A percentile compares a stretch with the other conserved stretches of the same genome.
These are phyloP conservation scores for Chelonus insularis DNA, from an alignment of 1,140 invertebrate genomes.

Conservation along the genomic window DNA sequence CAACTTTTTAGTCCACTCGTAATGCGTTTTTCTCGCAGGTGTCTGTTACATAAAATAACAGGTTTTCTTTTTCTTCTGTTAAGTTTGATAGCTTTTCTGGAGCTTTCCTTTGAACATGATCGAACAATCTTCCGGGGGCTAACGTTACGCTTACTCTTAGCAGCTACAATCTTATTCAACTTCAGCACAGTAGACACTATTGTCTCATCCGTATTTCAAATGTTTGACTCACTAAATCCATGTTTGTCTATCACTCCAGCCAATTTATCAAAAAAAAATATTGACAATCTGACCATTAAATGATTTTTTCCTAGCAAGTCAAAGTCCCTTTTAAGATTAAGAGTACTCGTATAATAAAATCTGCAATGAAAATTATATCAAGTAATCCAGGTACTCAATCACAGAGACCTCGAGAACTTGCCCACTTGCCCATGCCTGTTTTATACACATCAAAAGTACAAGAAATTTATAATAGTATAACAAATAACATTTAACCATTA, in stretches of 20 bases:
- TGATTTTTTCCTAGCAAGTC: conserved; percentile 48
- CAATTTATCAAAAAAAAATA: conserved; percentile 16
- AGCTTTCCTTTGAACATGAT: conserved; percentile 10
- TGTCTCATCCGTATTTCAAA: conserved; percentile 47
- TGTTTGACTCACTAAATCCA: conserved; percentile 8
- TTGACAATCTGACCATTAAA: conserved; percentile 56
- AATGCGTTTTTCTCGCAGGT: conserved; percentile 27
- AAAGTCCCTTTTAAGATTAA: too few relatives aligned
- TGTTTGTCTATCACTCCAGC: conserved; percentile 9
- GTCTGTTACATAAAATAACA: conserved; percentile 22
- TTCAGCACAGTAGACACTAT: conserved; percentile 47
- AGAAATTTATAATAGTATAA: too few relatives aligned
- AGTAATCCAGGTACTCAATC: too few relatives aligned
- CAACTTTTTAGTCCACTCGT: conserved; percentile 15
- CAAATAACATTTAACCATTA: too few relatives aligned
- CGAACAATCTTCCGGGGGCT: conserved; percentile 28
- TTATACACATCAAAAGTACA: too few relatives aligned
- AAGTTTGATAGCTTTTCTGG: conserved; percentile 3
- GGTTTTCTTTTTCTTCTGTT: conserved; percentile 17
- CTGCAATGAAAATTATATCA: too few relatives aligned
- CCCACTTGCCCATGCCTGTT: too few relatives aligned
- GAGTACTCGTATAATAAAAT: too few relatives aligned
- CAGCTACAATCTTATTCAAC: conserved; percentile 39
- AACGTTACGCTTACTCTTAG: conserved; percentile 38
- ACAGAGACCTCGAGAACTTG: too few relatives aligned